These are phyloP conservation scores for Acrossocheilus fasciatus DNA, from an alignment of 2,797 vertebrate genomes.

Conservation along the genomic window DNA sequence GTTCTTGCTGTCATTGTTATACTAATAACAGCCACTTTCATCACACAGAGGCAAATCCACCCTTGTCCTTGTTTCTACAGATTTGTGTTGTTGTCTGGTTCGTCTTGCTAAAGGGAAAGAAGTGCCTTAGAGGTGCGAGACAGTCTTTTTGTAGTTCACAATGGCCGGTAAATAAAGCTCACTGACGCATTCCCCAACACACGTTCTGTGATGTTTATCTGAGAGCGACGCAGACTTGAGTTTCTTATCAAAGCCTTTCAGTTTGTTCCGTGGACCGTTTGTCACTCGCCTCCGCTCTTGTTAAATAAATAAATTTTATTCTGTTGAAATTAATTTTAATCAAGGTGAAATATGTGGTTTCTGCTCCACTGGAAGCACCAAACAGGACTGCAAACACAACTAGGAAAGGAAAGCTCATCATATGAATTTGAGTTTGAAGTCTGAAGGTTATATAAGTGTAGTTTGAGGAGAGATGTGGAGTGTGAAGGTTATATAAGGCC, in stretches of 20 bases:
- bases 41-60: neutral
- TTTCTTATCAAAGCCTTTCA: slow-evolving; percentile 31
- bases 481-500: neutral
- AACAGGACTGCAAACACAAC: neutral
- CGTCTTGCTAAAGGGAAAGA: neutral
- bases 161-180: slow-evolving; percentile 49
- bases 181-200: slow-evolving; percentile 65
- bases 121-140: slow-evolving; percentile 16
- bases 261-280: slow-evolving; percentile 20
- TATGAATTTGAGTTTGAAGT: neutral
- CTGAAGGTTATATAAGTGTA: slow-evolving; percentile 2
- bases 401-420: neutral
- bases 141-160: slow-evolving; percentile 22
- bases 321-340: slow-evolving; percentile 21
- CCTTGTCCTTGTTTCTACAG: neutral
- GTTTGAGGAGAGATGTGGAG: neutral
- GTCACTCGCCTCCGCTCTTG: slow-evolving; percentile 6
- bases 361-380: neutral
- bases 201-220: slow-evolving; percentile 59
- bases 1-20: neutral
- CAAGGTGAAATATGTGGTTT: slow-evolving; percentile 5
- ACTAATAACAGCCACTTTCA: slow-evolving; percentile 29
- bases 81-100: slow-evolving; percentile 18
- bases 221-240: neutral
- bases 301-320: slow-evolving; percentile 8